A percentile compares a stretch with the other conserved stretches of the same genome.
phyloP scores from a whole-genome alignment of 1,140 invertebrate genomes.

The Liolophura sinensis region DNA sequence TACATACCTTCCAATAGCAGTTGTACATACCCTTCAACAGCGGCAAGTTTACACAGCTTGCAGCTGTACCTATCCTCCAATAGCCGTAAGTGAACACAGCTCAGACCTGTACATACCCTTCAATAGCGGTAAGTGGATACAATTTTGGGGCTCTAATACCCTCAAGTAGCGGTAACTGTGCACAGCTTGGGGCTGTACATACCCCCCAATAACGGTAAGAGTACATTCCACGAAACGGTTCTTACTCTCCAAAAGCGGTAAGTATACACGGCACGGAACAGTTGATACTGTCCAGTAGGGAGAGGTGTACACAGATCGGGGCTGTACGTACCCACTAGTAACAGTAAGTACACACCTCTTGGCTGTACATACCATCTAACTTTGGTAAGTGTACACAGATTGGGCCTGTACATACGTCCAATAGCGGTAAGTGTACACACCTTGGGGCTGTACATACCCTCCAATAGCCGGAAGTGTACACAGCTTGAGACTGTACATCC shows the following conservation, averaged over 20 bases:
- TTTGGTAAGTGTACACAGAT: not conserved
- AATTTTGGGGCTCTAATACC: not conserved
- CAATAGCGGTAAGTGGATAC: constrained; percentile 16
- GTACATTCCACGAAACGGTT: constrained; percentile 11
- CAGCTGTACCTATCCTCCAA: not conserved
- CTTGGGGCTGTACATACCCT: not conserved
- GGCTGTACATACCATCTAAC: not conserved
- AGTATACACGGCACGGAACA: no score
- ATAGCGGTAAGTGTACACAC: constrained; percentile 6
- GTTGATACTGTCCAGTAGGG: not conserved
- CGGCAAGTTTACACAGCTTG: not conserved
- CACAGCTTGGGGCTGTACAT: not conserved
- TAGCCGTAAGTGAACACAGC: not conserved
- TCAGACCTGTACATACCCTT: not conserved
- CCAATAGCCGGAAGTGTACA: constrained; percentile 15
- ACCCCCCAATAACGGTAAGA: not conserved
- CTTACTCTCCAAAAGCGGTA: constrained; percentile 10
- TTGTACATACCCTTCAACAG: no score
- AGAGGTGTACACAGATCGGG: constrained; percentile 3
- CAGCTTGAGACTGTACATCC: not conserved
- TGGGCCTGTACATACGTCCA: no score
- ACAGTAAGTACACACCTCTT: not conserved
- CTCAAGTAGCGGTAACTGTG: no score
- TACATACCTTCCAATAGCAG: not conserved
- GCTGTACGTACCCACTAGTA: not conserved